Conservation (phyloP, 2,113 vertebrate genomes). For the Ochotona curzoniae region DNA sequence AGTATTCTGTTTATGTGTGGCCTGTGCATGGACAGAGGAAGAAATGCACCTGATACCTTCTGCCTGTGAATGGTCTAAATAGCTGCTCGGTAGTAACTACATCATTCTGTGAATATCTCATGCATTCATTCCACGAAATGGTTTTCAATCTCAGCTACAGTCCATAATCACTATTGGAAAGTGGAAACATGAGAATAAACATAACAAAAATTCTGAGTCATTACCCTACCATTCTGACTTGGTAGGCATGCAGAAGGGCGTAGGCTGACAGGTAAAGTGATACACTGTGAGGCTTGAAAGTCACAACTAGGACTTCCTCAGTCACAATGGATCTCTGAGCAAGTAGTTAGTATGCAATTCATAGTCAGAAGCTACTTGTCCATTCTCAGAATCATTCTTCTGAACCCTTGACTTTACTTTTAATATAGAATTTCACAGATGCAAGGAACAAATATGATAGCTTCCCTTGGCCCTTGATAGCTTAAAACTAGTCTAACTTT, state of each 20-base stretch:
- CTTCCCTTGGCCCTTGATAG: not conserved
- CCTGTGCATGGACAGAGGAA: not conserved
- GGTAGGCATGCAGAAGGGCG: too few species aligned
- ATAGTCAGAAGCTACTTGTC: not conserved
- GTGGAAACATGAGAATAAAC: not conserved
- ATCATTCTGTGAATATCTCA: not conserved
- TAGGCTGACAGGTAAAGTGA: not conserved
- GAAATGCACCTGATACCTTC: not conserved
- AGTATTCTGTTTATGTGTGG: not conserved
- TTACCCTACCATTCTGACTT: not conserved
- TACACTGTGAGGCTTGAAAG: not conserved
- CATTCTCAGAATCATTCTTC: not conserved
- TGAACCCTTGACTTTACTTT: not conserved
- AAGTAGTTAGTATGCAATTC: not conserved
- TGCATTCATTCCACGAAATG: not conserved
- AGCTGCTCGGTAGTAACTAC: not conserved
- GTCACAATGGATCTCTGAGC: rapidly evolving
- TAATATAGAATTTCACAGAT: not conserved
- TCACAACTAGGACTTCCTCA: not conserved
- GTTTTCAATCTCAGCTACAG: not conserved
- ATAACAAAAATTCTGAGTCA: not conserved
- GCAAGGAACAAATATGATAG: not conserved
- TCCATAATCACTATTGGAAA: not conserved
- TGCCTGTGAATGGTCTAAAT: not conserved
- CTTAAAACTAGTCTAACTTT: not conserved